Evolutionary conservation across 2,797 vertebrate species (phyloP).

Genomic region (Vultur gryphus): DNA sequence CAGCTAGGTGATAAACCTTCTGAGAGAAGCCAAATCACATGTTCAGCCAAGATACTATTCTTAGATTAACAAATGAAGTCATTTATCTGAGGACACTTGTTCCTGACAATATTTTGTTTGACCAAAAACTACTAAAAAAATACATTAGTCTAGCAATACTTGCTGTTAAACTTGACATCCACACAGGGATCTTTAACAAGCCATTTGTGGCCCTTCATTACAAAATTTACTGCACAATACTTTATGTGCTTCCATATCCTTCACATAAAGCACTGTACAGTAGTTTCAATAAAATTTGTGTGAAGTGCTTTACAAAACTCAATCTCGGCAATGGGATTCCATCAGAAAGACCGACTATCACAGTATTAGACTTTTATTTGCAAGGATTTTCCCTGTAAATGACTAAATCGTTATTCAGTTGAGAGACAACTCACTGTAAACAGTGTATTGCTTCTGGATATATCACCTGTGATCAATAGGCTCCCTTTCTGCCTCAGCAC

Average conservation of each 20-base stretch:
- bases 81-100: constrained; percentile 30
- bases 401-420: constrained; percentile 41
- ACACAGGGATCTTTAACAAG: constrained; percentile 56
- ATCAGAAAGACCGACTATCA: background rate
- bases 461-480: constrained; percentile 60
- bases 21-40: constrained; percentile 2
- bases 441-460: constrained; percentile 34
- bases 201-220: constrained; percentile 52
- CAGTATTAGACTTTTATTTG: constrained; percentile 33
- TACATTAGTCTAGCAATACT: constrained; percentile 39
- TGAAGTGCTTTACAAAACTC: constrained; percentile 37
- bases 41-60: background rate
- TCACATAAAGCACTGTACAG: constrained; percentile 52
- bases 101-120: constrained; percentile 55
- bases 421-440: constrained; percentile 45
- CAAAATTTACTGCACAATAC: constrained; percentile 60
- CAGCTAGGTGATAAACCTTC: background rate
- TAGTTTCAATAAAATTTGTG: constrained; percentile 64
- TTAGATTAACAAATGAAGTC: constrained; percentile 9
- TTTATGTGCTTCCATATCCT: constrained; percentile 59
- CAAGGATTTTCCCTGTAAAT: constrained; percentile 52
- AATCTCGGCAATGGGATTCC: constrained; percentile 9
- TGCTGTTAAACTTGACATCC: constrained; percentile 41
- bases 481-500: constrained; percentile 22
- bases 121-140: constrained; percentile 51